These are phyloP conservation scores for Xenopus petersii DNA, from an alignment of 2,797 vertebrate species.

Conservation along the genomic window DNA sequence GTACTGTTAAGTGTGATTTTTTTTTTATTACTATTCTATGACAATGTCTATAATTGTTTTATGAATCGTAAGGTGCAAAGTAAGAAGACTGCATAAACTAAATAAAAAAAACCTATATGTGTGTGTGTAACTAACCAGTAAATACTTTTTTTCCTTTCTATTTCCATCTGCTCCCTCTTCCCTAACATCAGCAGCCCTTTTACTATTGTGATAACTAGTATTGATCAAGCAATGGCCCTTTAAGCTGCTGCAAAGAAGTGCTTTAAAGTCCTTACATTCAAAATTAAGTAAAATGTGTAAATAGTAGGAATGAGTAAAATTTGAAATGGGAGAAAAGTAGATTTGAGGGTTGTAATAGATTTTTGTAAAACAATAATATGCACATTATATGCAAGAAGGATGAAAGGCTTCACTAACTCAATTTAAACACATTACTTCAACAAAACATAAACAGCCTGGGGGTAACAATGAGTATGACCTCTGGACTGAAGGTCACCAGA, in stretches of 20 bases:
- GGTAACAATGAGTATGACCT: slow-evolving; percentile 59
- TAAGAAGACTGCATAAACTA: too few relatives aligned
- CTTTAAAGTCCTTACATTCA: neutral
- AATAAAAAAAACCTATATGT: too few relatives aligned
- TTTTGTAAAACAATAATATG: neutral
- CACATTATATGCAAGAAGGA: neutral
- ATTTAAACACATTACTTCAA: neutral
- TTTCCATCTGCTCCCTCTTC: slow-evolving; percentile 6
- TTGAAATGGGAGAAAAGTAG: neutral
- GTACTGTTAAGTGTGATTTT: too few relatives aligned
- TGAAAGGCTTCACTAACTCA: neutral
- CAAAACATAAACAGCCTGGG: slow-evolving; percentile 13
- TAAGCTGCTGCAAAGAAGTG: slow-evolving; percentile 6
- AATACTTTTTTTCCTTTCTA: neutral
- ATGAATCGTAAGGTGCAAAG: too few relatives aligned
- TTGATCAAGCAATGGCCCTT: slow-evolving; percentile 9
- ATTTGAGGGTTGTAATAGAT: neutral
- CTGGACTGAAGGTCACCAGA: slow-evolving; percentile 66
- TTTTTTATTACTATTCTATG: too few relatives aligned
- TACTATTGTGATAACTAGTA: slow-evolving; percentile 1
- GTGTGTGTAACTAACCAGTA: neutral
- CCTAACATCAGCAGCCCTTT: neutral
- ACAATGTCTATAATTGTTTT: too few relatives aligned
- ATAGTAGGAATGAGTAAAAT: neutral
- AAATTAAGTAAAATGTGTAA: neutral